Evolutionary conservation across 2,888 invertebrate species (phyloP).

Genomic region (Alcis repandata): DNA sequence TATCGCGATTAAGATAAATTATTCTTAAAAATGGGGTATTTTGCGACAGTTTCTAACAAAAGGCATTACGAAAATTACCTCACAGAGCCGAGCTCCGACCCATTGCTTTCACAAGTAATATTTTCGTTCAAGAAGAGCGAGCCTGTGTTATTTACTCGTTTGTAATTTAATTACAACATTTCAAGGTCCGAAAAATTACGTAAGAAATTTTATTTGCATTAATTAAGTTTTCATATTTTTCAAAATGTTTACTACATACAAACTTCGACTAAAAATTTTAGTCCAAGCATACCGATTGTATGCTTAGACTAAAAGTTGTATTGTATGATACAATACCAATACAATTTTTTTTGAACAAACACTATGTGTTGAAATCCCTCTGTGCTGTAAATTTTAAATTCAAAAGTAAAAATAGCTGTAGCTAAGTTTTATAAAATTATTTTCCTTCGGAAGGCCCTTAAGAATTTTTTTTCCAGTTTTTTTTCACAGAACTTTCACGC

Average conservation of each 20-base stretch:
- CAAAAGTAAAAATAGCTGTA: too few relatives aligned
- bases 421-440: too few relatives aligned
- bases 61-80: not conserved
- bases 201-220: not conserved
- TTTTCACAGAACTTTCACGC: constrained; percentile 10
- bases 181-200: not conserved
- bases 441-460: too few relatives aligned
- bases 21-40: constrained; percentile 1
- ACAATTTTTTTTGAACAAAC: too few relatives aligned
- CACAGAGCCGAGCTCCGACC: not conserved
- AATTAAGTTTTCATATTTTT: not conserved
- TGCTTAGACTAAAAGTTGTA: too few relatives aligned
- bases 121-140: constrained; percentile 3
- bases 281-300: too few relatives aligned
- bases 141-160: constrained; percentile 5
- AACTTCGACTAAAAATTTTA: too few relatives aligned
- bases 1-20: not conserved
- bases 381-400: too few relatives aligned
- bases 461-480: not conserved
- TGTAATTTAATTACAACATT: constrained; percentile 3
- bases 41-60: constrained; percentile 15
- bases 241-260: not conserved
- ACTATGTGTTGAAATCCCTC: too few relatives aligned
- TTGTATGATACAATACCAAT: too few relatives aligned
- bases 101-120: constrained; percentile 8